Evolutionary conservation across 1,140 invertebrate genomes (phyloP).

Genomic region (Babylonia areolata): DNA sequence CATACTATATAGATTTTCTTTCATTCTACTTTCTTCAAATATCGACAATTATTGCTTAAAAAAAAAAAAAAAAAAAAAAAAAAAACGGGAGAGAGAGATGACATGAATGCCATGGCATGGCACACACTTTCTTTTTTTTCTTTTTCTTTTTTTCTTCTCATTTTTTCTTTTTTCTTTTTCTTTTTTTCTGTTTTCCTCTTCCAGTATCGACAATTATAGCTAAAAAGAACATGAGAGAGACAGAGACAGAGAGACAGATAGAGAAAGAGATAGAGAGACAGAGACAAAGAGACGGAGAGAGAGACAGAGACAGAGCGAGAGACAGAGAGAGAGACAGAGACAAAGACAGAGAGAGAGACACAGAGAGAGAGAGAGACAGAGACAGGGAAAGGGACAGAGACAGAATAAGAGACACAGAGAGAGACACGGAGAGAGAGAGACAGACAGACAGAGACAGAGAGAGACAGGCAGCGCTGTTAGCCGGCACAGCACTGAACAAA

Average conservation of each 20-base stretch:
- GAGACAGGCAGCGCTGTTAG: background rate
- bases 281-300: background rate
- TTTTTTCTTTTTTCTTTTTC: too few species aligned
- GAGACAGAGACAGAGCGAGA: background rate
- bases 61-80: too few species aligned
- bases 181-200: too few species aligned
- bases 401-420: background rate
- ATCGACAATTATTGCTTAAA: too few species aligned
- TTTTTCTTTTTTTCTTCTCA: too few species aligned
- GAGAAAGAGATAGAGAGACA: background rate
- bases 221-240: background rate
- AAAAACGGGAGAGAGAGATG: too few species aligned
- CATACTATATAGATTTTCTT: too few species aligned
- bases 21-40: too few species aligned
- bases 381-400: background rate
- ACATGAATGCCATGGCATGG: too few species aligned
- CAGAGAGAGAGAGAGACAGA: background rate
- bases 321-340: background rate
- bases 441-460: background rate
- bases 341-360: background rate
- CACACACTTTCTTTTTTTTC: too few species aligned
- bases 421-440: background rate
- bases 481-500: too few species aligned
- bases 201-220: too few species aligned
- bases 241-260: background rate